Evolutionary conservation across 1,140 invertebrate species (phyloP).

Genomic region (Temnothorax nylanderi): DNA sequence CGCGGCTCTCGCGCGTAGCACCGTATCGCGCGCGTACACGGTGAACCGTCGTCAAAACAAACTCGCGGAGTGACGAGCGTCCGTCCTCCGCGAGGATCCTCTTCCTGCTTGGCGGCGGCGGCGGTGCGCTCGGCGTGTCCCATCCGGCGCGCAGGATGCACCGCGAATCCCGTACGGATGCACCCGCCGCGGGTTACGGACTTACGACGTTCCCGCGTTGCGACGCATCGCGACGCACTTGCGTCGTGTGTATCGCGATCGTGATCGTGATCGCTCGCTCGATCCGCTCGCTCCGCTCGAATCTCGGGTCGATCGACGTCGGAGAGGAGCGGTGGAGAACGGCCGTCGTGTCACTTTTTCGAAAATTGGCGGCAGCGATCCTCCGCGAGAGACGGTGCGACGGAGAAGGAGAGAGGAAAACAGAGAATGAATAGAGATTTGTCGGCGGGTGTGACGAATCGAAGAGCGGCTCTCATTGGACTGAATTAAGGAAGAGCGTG

Average conservation of each 20-base stretch:
- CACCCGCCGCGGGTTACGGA: constrained; percentile 18
- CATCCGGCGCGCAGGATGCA: constrained; percentile 47
- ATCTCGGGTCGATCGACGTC: background rate
- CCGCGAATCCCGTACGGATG: constrained; percentile 31
- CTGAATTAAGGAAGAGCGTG: constrained; percentile 84
- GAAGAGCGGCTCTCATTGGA: constrained; percentile 82
- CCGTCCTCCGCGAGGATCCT: constrained; percentile 46
- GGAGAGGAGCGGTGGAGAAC: background rate
- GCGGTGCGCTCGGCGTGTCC: constrained; percentile 49
- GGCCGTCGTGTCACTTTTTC: constrained; percentile 21
- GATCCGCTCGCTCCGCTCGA: background rate
- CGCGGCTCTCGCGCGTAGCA: constrained; percentile 24
- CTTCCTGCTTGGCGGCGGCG: constrained; percentile 26
- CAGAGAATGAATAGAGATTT: constrained; percentile 53
- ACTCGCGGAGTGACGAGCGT: constrained; percentile 25
- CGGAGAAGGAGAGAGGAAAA: constrained; percentile 48
- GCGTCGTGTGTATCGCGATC: constrained; percentile 27
- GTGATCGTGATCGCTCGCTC: constrained; percentile 15
- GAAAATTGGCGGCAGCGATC: constrained; percentile 14
- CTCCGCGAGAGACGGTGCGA: background rate
- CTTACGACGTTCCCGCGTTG: constrained; percentile 14
- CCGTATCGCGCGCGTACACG: constrained; percentile 12
- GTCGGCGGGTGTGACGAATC: constrained; percentile 74
- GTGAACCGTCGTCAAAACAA: constrained; percentile 56
- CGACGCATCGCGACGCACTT: constrained; percentile 53